Conservation (phyloP, 2,113 vertebrate species). For the Brachypodius melanocephalos region DNA sequence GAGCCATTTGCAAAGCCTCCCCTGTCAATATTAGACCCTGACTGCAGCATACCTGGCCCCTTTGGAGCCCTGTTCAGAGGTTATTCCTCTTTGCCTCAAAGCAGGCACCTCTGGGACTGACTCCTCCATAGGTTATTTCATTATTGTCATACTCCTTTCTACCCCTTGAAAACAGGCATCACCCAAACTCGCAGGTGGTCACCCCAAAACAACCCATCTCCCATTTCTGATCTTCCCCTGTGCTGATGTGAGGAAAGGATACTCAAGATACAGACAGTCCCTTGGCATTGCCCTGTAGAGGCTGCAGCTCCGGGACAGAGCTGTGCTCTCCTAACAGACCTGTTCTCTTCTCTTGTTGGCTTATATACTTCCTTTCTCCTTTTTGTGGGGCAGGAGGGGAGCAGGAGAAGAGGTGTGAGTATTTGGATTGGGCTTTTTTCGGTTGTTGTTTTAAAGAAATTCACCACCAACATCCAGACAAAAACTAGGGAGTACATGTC, state of each 20-base stretch:
- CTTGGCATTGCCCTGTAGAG: not conserved
- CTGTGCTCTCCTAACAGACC: not conserved
- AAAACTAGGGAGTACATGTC: not conserved
- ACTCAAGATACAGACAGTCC: accelerated
- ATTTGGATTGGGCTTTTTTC: not conserved
- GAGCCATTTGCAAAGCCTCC: not conserved
- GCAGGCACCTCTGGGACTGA: not conserved
- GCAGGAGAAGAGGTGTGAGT: no score
- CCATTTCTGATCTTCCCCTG: not conserved
- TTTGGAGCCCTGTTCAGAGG: not conserved
- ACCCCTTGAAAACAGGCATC: not conserved
- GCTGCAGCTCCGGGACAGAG: not conserved
- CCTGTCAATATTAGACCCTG: not conserved
- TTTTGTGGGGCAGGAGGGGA: accelerated
- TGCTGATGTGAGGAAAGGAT: not conserved
- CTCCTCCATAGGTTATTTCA: not conserved
- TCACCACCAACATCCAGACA: not conserved
- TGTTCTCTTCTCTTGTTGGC: no score
- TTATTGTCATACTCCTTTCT: not conserved
- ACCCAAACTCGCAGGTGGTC: not conserved
- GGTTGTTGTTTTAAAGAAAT: not conserved
- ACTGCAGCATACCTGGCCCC: not conserved
- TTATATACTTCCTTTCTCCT: accelerated
- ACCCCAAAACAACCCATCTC: not conserved
- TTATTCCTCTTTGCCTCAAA: not conserved